Base-by-base conservation (phyloP, 2,113 vertebrate genomes). In the Stictonetta naevosa region DNA sequence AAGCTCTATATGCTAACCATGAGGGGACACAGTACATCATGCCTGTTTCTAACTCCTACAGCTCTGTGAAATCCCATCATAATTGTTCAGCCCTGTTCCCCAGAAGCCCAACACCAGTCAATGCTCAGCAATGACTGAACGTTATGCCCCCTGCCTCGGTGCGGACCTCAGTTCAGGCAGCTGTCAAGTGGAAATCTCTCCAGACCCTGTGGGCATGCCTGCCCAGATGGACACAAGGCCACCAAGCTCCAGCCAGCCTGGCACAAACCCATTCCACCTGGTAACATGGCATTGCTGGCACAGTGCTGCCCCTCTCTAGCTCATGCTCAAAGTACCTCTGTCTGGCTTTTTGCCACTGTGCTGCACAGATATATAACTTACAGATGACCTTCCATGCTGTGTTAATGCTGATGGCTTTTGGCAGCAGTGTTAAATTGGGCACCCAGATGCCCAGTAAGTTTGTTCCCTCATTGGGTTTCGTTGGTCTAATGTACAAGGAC, bases 291-390 rank as follows among this genome's bases (percentile, higher is more conserved):
- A 69, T 7, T 17, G 42, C 19, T 11, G 40, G 34, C 0, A 6
- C 34, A 38, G 62, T 20, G 1, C 33, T 2, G 16, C 14, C 34
- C 26, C 0, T 1, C 69, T 19, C 59, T 3, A 40, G 13, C 44
- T 52, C 3, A 2, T 2, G 0, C n/a, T 25, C 5, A 0, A n/a
- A n/a, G 17, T 20, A 18, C 31, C 5, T 46, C 58, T 19, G 20
- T 6, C 8, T 26, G 85, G 13, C 59, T 83, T 80, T 53, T 64
- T 38, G 31, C 17, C 46, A n/a, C 29, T 48, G 31, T 22, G 38
- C 53, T 40, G 4, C 29, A 19, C 29, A 34, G 40, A 46, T 46
- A 33, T 46, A 33, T 67, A n/a, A 67, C 29, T 67, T 67, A 33
- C 29, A 46, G 42, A 31, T 66, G 63, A 46, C 64, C 42, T 46